Evolutionary conservation across 1,140 invertebrate species (phyloP), one percentile per base, ranked within the genome.

Genomic region (Gryllus bimaculatus): DNA sequence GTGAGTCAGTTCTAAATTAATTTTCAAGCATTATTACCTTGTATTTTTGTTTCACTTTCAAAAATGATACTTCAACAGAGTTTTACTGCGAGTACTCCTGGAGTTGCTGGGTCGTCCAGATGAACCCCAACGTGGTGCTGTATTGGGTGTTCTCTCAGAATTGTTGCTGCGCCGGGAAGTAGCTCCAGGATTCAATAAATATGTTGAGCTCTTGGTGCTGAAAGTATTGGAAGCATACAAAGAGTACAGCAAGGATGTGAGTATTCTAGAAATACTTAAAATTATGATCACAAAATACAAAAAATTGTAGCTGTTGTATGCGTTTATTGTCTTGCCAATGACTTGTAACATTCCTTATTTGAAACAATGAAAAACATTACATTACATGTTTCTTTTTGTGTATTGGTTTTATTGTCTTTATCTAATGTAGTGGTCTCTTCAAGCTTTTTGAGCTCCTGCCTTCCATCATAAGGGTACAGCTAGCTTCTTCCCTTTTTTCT

Each of bases 181-280:
- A 83, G 86, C 93, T 18, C 86, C 91, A 80, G 90, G 90, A 80
- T 97, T 96, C 89, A 89, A 92, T 74, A 91, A 92, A 83, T 98
- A 95, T 85, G 91, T 95, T 26, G 96, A 98, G 86, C 88, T 98
- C 10, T 92, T 97, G 21, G 91, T 97, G 77, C 85, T 98, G 26
- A 93, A 94, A 85, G 92, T 98, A 20, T 90, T 98, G 79, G 91
- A 95, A 83, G 92, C 93, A 80, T 94, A 97, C 85, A 92, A 91
- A 81, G 90, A 93, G 82, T 86, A 90, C 78, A 92, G 90, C 83
- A 92, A 92, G 85, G 93, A 95, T 86, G 93, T 94, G 86, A 76
- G 13, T 48, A 39, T 39, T 39, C 26, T 39, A 39, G 26, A 5
- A 39, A 39, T 39, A 20, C 26, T 39, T 39, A 73, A 73, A 73